Evolutionary conservation across 2,113 vertebrate genomes (phyloP).

Genomic region (Siniperca knerii): DNA sequence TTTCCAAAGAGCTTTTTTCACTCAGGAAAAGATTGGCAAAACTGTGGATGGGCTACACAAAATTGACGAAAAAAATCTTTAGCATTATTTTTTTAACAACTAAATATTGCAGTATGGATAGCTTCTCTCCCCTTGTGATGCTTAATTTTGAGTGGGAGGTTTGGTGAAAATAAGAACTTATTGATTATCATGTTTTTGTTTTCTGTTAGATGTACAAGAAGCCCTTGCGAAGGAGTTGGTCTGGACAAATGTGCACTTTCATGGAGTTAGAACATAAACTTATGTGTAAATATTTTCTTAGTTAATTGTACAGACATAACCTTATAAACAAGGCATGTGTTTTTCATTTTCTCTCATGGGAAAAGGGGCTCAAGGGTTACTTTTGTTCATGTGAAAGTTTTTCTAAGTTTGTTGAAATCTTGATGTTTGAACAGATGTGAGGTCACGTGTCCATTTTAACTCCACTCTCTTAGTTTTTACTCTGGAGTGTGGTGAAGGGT

Average conservation of each 20-base stretch:
- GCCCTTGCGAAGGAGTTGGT: neutral
- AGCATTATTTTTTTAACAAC: neutral
- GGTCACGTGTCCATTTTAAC: constrained; percentile 27
- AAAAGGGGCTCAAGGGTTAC: neutral
- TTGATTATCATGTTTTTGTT: neutral
- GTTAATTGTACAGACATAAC: neutral
- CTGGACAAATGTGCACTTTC: neutral
- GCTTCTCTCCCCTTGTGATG: neutral
- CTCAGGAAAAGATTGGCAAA: neutral
- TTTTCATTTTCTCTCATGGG: neutral
- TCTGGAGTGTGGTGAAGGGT: neutral
- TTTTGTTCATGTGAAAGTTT: neutral
- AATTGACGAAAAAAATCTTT: neutral
- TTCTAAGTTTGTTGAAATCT: neutral
- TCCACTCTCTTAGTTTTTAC: neutral
- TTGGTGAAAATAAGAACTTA: neutral
- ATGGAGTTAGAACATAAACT: neutral
- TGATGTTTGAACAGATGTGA: constrained; percentile 60
- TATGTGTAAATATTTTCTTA: neutral
- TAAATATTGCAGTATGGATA: neutral
- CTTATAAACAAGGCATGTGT: neutral
- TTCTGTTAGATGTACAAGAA: too few relatives aligned
- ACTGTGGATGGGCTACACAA: neutral
- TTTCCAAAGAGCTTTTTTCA: neutral
- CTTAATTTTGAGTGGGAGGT: neutral